Evolutionary conservation across 2,113 vertebrate genomes (phyloP).

Genomic region (Psilopogon haemacephalus): DNA sequence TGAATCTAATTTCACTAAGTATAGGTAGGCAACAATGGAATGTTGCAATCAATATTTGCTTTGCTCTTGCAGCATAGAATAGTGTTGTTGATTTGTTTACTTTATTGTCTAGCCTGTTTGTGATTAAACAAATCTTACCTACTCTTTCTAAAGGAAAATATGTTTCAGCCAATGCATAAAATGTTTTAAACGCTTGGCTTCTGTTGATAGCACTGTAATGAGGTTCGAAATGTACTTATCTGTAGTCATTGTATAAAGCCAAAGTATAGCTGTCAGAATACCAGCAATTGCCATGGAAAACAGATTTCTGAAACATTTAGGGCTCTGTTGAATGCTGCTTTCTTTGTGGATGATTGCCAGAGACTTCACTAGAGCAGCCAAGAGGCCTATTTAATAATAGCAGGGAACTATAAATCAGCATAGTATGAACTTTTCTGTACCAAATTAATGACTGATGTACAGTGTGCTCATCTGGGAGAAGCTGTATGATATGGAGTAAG

Average conservation of each 20-base stretch:
- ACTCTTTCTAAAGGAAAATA: conserved; percentile 42
- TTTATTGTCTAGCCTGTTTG: conserved; percentile 51
- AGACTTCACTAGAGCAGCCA: neutral
- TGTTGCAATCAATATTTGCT: neutral
- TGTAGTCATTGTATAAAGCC: conserved; percentile 15
- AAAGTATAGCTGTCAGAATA: neutral
- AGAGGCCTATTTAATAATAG: neutral
- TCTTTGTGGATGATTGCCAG: neutral
- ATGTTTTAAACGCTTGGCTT: conserved; percentile 43
- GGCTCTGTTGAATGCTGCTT: neutral
- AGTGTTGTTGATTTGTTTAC: conserved; percentile 45
- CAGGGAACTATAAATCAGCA: neutral
- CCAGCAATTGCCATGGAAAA: conserved; percentile 26
- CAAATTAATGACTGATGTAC: conserved; percentile 4
- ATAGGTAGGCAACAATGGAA: neutral
- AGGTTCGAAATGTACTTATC: conserved; percentile 31
- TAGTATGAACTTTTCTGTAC: neutral
- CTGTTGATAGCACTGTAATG: conserved; percentile 30
- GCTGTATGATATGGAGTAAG: neutral
- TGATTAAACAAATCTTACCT: conserved; percentile 38
- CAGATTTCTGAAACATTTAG: conserved; percentile 28
- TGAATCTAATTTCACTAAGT: neutral
- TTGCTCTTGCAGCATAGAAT: conserved; percentile 3
- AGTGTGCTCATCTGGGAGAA: neutral
- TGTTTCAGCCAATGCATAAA: neutral